These are phyloP conservation scores for Plecotus auritus DNA, from an alignment of 2,113 vertebrate species.

Conservation along the genomic window DNA sequence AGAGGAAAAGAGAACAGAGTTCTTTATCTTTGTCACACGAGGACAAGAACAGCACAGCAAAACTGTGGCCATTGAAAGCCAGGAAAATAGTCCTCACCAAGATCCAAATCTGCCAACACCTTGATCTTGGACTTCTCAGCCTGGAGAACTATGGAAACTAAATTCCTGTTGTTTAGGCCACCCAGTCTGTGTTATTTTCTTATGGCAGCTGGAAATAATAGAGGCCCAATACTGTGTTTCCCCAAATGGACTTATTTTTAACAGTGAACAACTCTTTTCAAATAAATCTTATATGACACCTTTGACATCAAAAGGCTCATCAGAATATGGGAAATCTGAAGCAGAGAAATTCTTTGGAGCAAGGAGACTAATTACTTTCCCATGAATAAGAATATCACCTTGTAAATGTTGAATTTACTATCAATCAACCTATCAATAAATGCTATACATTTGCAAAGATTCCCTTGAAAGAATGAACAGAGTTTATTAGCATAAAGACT, in stretches of 20 bases:
- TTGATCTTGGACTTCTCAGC: not conserved
- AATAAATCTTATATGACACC: not conserved
- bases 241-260: not conserved
- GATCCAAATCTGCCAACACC: not conserved
- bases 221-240: not conserved
- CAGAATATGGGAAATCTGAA: not conserved
- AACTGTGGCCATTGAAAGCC: not conserved
- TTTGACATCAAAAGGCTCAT: not conserved
- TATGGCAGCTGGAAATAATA: not conserved
- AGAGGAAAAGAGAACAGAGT: not conserved
- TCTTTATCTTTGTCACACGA: not conserved
- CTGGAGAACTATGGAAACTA: not conserved
- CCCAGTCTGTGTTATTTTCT: not conserved
- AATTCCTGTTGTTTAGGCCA: not conserved
- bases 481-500: not conserved
- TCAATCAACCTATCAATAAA: not conserved
- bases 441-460: not conserved
- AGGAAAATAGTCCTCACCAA: not conserved
- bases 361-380: not conserved
- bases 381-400: not conserved
- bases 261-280: not conserved
- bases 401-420: not conserved
- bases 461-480: not conserved
- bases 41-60: not conserved
- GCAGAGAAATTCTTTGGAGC: not conserved